Evolutionary conservation across 2,113 vertebrate genomes (phyloP).

Genomic region (Speoplatyrhinus poulsoni): DNA sequence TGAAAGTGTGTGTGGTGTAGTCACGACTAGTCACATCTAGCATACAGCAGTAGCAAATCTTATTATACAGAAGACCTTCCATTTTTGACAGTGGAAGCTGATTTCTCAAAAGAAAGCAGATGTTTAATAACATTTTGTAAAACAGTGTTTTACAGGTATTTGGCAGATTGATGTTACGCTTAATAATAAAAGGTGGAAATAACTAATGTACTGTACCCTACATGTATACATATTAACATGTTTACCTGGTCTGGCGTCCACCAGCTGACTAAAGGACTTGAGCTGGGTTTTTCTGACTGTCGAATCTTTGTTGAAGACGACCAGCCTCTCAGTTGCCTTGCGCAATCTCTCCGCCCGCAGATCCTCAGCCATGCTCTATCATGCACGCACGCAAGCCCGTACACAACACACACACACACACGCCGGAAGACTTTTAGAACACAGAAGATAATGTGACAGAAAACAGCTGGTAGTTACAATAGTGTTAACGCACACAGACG

Average conservation of each 20-base stretch:
- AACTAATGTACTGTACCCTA: background rate
- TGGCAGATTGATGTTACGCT: too few relatives aligned
- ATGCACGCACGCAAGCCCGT: background rate
- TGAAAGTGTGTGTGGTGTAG: too few relatives aligned
- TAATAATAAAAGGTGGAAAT: too few relatives aligned
- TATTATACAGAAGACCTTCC: too few relatives aligned
- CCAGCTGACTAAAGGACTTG: slow-evolving; percentile 97
- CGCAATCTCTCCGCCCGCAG: slow-evolving; percentile 86
- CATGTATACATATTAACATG: background rate
- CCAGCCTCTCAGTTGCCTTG: slow-evolving; percentile 88
- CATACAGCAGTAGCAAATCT: too few relatives aligned
- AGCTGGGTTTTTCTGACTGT: slow-evolving; percentile 95
- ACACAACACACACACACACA: slow-evolving; percentile 6
- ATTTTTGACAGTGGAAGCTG: too few relatives aligned
- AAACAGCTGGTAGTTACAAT: background rate
- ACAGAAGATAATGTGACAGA: background rate
- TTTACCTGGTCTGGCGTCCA: slow-evolving; percentile 94
- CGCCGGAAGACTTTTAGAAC: background rate
- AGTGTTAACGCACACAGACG: background rate
- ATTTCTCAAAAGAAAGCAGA: too few relatives aligned
- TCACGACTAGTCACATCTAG: too few relatives aligned
- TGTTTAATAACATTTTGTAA: too few relatives aligned
- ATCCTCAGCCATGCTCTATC: slow-evolving; percentile 88
- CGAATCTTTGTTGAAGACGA: slow-evolving; percentile 94
- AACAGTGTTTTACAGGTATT: too few relatives aligned